A percentile compares a stretch with the other conserved stretches of the same genome.
These are phyloP conservation scores for Amblyornis subalaris DNA, from an alignment of 2,113 vertebrate genomes.

Conservation along the genomic window DNA sequence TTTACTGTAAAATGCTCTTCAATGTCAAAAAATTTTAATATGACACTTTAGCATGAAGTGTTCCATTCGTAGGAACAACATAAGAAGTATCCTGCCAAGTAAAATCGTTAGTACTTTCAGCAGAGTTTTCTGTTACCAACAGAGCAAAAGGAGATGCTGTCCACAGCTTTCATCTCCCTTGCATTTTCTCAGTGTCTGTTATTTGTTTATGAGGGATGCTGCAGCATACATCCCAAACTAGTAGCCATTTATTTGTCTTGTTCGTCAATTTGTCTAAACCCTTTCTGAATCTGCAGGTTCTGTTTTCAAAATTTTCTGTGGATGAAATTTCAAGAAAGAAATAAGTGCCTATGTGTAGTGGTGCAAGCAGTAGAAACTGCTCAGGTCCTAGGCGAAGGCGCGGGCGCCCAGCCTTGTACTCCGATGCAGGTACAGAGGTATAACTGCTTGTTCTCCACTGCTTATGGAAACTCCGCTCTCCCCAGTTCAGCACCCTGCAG, in stretches of 20 bases:
- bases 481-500: too few species aligned
- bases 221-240: not conserved
- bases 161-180: not conserved
- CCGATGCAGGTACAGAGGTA: too few species aligned
- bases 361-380: too few species aligned
- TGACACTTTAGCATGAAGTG: not conserved
- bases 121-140: not conserved
- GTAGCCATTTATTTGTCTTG: not conserved
- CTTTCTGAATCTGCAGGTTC: not conserved
- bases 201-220: not conserved
- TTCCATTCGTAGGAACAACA: not conserved
- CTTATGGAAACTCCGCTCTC: too few species aligned
- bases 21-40: not conserved
- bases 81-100: not conserved
- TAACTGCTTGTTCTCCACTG: too few species aligned
- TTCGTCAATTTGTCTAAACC: not conserved
- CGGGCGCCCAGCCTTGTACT: too few species aligned
- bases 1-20: not conserved
- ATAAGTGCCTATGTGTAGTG: too few species aligned
- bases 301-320: not conserved
- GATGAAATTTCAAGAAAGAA: not conserved
- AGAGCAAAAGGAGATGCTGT: not conserved
- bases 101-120: not conserved
- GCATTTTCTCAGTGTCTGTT: not conserved
- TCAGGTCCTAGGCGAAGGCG: too few species aligned